Evolutionary conservation across 2,113 vertebrate genomes (phyloP).

Genomic region (Osmerus eperlanus): DNA sequence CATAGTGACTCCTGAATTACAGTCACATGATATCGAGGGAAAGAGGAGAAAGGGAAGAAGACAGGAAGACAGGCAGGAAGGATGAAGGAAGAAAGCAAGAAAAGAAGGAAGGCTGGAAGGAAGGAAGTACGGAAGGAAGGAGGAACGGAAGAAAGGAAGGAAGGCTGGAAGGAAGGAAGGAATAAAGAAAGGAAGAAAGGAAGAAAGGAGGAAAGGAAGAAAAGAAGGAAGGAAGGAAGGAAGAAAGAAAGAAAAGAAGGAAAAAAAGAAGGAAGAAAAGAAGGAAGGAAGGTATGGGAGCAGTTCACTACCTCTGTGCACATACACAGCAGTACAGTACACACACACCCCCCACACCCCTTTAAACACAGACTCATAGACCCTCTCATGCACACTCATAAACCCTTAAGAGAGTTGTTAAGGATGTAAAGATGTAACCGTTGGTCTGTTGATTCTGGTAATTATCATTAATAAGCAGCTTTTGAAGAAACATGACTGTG

Average conservation of each 20-base stretch:
- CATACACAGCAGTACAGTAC: too few species aligned
- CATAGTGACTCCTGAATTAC: constrained; percentile 63
- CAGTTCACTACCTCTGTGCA: too few species aligned
- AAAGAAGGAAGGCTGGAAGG: too few species aligned
- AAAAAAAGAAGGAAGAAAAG: too few species aligned
- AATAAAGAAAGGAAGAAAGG: not conserved
- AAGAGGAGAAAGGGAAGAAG: constrained; percentile 10
- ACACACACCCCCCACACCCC: not conserved
- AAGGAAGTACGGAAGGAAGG: not conserved
- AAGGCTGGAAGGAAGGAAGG: too few species aligned
- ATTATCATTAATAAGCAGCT: constrained; percentile 72
- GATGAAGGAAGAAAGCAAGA: not conserved
- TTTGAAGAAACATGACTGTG: constrained; percentile 75
- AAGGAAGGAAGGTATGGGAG: too few species aligned
- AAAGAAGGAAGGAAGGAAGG: too few species aligned
- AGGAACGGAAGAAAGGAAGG: too few species aligned
- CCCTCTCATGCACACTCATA: not conserved
- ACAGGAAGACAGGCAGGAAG: too few species aligned
- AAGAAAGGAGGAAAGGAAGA: not conserved
- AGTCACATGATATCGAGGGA: constrained; percentile 3
- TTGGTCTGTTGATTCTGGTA: constrained; percentile 73
- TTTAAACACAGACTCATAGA: not conserved
- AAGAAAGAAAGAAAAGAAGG: constrained; percentile 2
- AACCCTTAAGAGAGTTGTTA: constrained; percentile 51
- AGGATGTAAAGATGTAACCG: constrained; percentile 76